Evolutionary conservation across 2,888 invertebrate species (phyloP).

Genomic region (Drosophila peninsularis): DNA sequence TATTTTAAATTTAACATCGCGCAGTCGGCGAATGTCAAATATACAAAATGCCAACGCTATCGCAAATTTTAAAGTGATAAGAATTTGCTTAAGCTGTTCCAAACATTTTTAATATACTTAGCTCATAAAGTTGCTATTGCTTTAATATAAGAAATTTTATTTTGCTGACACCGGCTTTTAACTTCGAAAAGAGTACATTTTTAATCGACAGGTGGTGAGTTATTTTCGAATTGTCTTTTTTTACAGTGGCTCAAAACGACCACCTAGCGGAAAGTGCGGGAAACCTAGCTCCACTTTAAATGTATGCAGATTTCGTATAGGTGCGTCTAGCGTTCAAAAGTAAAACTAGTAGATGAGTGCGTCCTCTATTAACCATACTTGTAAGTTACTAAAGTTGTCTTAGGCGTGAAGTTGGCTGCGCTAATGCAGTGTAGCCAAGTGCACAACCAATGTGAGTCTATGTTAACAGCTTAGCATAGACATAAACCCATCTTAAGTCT

Average conservation of each 20-base stretch:
- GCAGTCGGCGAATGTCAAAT: conserved; percentile 5
- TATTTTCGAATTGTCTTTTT: not conserved
- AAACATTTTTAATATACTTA: not conserved
- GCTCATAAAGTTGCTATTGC: not conserved
- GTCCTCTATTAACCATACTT: not conserved
- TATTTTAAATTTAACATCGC: conserved; percentile 15
- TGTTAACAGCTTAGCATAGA: not conserved
- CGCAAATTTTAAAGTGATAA: not conserved
- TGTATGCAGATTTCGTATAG: not conserved
- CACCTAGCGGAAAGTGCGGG: not conserved
- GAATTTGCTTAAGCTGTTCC: not conserved
- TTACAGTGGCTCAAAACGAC: not conserved
- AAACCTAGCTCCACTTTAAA: not conserved
- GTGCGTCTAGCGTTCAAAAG: not conserved
- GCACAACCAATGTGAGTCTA: not conserved
- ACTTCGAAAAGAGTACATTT: not conserved
- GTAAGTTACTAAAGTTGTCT: not conserved
- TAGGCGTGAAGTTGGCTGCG: conserved; percentile 16
- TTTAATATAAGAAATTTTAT: no score
- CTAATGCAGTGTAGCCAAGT: not conserved
- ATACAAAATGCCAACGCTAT: not conserved
- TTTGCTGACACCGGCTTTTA: no score
- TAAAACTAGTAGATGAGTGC: not conserved
- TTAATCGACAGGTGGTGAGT: not conserved
- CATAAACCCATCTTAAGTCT: not conserved